Evolutionary conservation across 2,888 invertebrate species (phyloP), one percentile per base, ranked within the genome.

Genomic region (Agonopterix alstromeriana): DNA sequence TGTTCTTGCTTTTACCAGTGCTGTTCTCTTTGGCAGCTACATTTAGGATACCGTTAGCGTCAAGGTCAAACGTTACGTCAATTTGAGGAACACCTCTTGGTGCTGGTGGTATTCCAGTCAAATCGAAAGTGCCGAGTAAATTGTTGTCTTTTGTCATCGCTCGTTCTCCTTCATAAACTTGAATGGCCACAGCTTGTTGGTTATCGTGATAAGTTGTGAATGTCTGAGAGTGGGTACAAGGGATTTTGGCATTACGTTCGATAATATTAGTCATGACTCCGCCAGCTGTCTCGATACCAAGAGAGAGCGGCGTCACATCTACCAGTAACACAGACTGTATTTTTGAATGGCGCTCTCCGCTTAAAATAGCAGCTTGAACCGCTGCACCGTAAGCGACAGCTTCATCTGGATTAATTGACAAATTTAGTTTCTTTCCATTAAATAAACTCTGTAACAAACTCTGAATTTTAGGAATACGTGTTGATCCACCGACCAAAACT

Each of bases 151-250:
- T 93, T 12, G 94, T 94, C 93, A 94, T 92, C 9, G 93, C 92
- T 50, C 95, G 84, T 78, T 94, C 94, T 3, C 94, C 94, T 79
- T 95, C 94, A 61, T 90, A 93, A 40, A 94, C 93, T 76, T 93
- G 92, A 47, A 94, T 91, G 7, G 91, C 90, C 2, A 94, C 94
- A 0, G 91, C 93, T 0, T 92, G 89, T 70, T 96, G 95, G 70
- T 94, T 95, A 72, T 96, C 95, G 0, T 93, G 81, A 67, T 94
- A 95, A 0, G 95, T 96, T 1, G 95, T 93, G 73, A 95, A 96
- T 0, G 90, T 92, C 71, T 94, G 91, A 0, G 91, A 87, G 68
- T 93, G 92, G 58, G 92, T 93, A 76, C 92, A 93, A 0, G 94
- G 94, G 61, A 94, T 94, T 58, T 92, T 89, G 2, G 90, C 84